Conservation (phyloP, 2,888 invertebrate genomes). For the Coleophora deauratella region DNA sequence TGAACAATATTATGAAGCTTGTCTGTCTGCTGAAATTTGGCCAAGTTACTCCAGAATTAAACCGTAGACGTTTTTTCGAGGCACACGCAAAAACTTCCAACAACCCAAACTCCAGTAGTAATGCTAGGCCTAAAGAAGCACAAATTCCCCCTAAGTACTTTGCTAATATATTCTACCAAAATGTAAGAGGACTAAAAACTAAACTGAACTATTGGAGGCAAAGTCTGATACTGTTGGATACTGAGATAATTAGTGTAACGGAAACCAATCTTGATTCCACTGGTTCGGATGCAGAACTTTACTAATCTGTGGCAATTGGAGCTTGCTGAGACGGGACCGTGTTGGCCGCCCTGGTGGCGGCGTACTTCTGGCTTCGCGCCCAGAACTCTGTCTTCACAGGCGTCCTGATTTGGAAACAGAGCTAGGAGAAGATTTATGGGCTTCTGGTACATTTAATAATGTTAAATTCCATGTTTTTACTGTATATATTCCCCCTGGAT, state of each 20-base stretch:
- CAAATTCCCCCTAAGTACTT: neutral
- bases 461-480: neutral
- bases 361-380: neutral
- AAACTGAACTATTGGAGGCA: conserved; percentile 1
- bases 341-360: neutral
- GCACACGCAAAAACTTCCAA: too few relatives aligned
- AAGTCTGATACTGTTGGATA: neutral
- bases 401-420: neutral
- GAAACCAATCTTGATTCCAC: conserved; percentile 1
- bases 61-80: conserved; percentile 8
- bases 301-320: neutral
- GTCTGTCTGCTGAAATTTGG: conserved; percentile 12
- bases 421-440: neutral
- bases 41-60: conserved; percentile 15
- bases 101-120: neutral
- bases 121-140: neutral
- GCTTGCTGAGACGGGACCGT: neutral
- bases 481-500: neutral
- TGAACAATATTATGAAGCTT: conserved; percentile 8
- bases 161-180: conserved; percentile 2
- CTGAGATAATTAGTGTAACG: conserved; percentile 1
- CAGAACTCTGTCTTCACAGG: neutral
- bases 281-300: neutral
- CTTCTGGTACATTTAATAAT: too few relatives aligned
- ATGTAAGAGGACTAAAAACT: conserved; percentile 7